Percentiles rank a stretch among this genome's conserved stretches.
Evolutionary conservation across 2,797 vertebrate species (phyloP).

Genomic region (Choloepus didactylus): DNA sequence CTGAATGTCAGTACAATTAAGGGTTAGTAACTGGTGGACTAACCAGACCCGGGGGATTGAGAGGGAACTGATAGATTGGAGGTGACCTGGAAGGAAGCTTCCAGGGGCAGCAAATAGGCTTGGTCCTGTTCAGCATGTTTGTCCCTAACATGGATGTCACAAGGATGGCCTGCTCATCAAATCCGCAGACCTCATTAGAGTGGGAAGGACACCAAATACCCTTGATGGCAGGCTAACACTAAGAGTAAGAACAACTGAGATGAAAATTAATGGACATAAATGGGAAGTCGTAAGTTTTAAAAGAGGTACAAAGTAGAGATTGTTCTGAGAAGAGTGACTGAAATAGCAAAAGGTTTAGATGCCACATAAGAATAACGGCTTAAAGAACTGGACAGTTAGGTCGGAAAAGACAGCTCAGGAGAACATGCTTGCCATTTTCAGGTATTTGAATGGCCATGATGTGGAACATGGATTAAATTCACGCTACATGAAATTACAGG

Average conservation of each 20-base stretch:
- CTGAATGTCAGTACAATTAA: slow-evolving; percentile 1
- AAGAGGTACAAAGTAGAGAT: slow-evolving; percentile 55
- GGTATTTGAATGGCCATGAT: not conserved
- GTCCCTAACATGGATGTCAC: not conserved
- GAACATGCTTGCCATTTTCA: slow-evolving; percentile 32
- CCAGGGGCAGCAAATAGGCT: slow-evolving; percentile 22
- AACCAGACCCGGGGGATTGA: not conserved
- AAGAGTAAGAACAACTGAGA: slow-evolving; percentile 42
- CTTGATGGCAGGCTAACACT: not conserved
- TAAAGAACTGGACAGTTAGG: slow-evolving; percentile 54
- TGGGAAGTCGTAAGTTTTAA: slow-evolving; percentile 53
- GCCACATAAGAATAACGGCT: slow-evolving; percentile 29
- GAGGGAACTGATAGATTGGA: slow-evolving; percentile 12
- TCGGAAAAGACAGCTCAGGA: slow-evolving; percentile 49
- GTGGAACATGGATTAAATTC: not conserved
- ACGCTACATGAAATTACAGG: not conserved
- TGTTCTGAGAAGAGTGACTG: slow-evolving; percentile 49
- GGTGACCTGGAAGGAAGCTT: slow-evolving; percentile 39
- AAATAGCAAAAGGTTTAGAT: slow-evolving; percentile 57
- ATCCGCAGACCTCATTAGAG: slow-evolving; percentile 20
- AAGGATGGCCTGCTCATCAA: not conserved
- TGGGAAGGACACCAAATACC: slow-evolving; percentile 49
- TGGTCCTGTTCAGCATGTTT: slow-evolving; percentile 46
- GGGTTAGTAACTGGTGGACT: slow-evolving; percentile 25
- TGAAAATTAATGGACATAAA: slow-evolving; percentile 57